Base-by-base conservation (phyloP, 2,113 vertebrate species). In the Siniperca chuatsi region DNA sequence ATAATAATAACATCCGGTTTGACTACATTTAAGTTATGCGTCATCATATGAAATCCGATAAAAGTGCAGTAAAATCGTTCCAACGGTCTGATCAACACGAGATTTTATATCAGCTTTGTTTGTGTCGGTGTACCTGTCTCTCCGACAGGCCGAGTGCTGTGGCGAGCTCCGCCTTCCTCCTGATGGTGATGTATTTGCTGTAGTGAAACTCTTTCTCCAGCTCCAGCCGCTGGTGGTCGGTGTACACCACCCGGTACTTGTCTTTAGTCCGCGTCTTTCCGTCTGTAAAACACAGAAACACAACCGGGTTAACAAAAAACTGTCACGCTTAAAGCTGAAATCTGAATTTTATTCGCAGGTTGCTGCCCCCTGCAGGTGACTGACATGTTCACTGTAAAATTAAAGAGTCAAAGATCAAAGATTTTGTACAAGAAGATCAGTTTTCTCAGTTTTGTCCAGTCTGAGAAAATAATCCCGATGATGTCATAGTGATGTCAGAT, bases 221-320 rank as follows among this genome's bases (percentile, higher is more conserved):
- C 86, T 93, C 92, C 72, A 93, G 86, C 1, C 98, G 96, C 93
- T 99, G 98, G 91, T 98, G 98, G 87, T 99, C 98, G 0, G 98
- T 98, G 92, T 99, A 99, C 29, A 99, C 98, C 89, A 99, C 98
- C 0, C 98, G 95, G 90, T 99, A 99, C 86, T 99, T 99, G 92
- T 99, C 98, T 93, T 99, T 99, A 0, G 98, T 99, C 80, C 98
- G 95, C 1, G 98, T 99, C 93, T 99, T 99, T 25, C 97, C 98
- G 93, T 96, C 90, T 91, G 90, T 82, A 85, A 82, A 87, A 67
- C 69, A 90, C 15, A 87, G 2, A 77, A 61, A 89, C 35, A 18
- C 23, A 1, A 55, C 0, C 2, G 15, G 18, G 29, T 66, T 46
- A 60, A 29, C 13, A 10, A 8, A 58, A 4, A 42, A 7, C 6